These are phyloP conservation scores for Chloroclysta siterata DNA, from an alignment of 2,888 invertebrate genomes.

Conservation along the genomic window DNA sequence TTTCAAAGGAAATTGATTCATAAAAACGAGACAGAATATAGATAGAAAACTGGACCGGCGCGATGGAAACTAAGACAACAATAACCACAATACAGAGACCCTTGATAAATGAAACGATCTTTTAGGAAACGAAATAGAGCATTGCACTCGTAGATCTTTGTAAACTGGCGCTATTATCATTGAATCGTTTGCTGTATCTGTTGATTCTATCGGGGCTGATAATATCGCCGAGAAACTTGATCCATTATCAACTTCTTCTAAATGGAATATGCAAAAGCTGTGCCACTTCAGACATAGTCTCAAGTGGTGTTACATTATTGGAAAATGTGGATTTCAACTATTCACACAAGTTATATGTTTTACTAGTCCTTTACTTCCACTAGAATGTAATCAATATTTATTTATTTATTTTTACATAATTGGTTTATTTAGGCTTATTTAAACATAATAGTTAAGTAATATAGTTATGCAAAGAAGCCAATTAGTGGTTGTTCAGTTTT, in stretches of 20 bases:
- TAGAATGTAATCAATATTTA: no score
- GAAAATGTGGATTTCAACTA: background rate
- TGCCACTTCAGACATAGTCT: background rate
- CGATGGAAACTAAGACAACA: slow-evolving; percentile 41
- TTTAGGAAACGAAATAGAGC: slow-evolving; percentile 16
- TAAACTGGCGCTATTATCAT: slow-evolving; percentile 29
- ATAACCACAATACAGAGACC: slow-evolving; percentile 37
- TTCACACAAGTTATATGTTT: no score
- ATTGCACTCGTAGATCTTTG: slow-evolving; percentile 16
- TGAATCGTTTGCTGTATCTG: slow-evolving; percentile 18
- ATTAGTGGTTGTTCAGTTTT: no score
- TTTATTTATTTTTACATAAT: no score
- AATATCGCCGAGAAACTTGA: slow-evolving; percentile 19
- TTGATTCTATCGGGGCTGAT: slow-evolving; percentile 28
- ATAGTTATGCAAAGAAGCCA: no score
- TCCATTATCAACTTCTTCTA: slow-evolving; percentile 1
- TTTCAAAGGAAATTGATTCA: slow-evolving; percentile 40
- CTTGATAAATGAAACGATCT: slow-evolving; percentile 34
- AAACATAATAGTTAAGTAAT: no score
- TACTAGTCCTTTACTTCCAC: no score
- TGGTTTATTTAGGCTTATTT: no score
- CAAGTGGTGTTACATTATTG: slow-evolving; percentile 1
- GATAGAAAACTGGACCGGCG: slow-evolving; percentile 40
- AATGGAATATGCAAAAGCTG: slow-evolving; percentile 9
- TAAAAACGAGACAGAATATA: slow-evolving; percentile 42